A percentile compares a stretch with the other conserved stretches of the same genome.
Conservation (phyloP, 2,113 vertebrate species). For the Prunella himalayana region DNA sequence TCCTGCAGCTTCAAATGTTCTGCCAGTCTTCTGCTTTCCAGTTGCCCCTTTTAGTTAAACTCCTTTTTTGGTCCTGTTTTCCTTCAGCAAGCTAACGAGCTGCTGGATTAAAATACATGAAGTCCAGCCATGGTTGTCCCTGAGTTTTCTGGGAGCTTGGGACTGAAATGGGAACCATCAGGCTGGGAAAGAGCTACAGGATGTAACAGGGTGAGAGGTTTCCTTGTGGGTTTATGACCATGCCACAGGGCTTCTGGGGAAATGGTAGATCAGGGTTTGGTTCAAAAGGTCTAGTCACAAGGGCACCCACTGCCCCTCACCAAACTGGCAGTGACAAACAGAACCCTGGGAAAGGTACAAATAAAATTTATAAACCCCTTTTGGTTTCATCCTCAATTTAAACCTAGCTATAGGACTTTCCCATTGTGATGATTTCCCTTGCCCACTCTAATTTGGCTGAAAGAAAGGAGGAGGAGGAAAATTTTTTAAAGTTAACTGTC, state of each 20-base stretch:
- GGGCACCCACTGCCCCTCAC: background rate
- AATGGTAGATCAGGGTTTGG: background rate
- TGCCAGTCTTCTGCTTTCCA: constrained; percentile 50
- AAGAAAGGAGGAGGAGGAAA: background rate
- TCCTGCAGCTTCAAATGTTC: constrained; percentile 39
- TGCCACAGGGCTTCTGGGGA: background rate
- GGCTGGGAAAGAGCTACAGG: background rate
- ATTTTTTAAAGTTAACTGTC: background rate
- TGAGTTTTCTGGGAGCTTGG: background rate
- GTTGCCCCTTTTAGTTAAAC: constrained; percentile 61
- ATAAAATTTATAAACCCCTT: background rate
- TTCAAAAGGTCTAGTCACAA: background rate
- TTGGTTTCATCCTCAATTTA: background rate
- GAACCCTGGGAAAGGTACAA: background rate
- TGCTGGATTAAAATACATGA: constrained; percentile 2
- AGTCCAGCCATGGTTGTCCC: background rate
- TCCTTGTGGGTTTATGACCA: background rate
- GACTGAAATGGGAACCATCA: background rate
- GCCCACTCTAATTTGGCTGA: background rate
- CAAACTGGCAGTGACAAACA: background rate
- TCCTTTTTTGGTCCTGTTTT: constrained; percentile 70
- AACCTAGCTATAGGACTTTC: background rate
- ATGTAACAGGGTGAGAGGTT: background rate
- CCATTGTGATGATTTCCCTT: background rate
- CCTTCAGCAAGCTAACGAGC: background rate